A percentile compares a stretch with the other conserved stretches of the same genome.
Conservation (phyloP, 30 jellyfish, hydroid and myxozoan species). For the Aurelia coerulea region DNA sequence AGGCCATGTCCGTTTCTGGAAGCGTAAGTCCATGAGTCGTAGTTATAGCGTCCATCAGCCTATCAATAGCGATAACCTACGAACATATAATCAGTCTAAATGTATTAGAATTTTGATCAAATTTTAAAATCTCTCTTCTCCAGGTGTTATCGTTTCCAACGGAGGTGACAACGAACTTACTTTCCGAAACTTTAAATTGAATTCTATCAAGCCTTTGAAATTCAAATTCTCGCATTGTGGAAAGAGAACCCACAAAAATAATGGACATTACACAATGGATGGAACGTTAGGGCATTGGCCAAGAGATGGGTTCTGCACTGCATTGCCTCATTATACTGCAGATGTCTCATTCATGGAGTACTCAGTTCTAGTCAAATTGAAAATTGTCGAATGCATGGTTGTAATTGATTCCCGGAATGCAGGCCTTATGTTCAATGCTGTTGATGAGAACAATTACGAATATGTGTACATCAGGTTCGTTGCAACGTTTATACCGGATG, state of each 20-base stretch:
- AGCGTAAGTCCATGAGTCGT: no score
- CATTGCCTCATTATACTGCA: not conserved
- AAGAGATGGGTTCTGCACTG: conserved; percentile 41
- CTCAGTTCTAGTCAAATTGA: conserved; percentile 26
- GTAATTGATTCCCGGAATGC: conserved; percentile 66
- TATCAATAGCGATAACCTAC: no score
- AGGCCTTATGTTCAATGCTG: conserved; percentile 70
- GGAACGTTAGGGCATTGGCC: conserved; percentile 60
- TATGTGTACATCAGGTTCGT: conserved; percentile 62
- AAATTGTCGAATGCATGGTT: conserved; percentile 56
- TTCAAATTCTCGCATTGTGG: conserved; percentile 64
- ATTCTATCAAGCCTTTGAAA: conserved; percentile 48
- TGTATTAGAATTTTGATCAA: not conserved
- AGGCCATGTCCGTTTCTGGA: no score
- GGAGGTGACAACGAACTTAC: conserved; percentile 67
- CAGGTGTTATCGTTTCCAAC: conserved; percentile 80
- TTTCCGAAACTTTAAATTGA: conserved; percentile 47
- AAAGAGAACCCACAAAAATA: conserved; percentile 51
- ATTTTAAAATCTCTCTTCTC: not conserved
- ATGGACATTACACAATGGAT: conserved; percentile 52
- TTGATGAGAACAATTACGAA: conserved; percentile 51
- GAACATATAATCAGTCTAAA: no score
- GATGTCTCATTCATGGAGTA: conserved; percentile 1
- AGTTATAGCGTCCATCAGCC: no score
- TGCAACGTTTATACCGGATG: not conserved